Percentiles rank a stretch among this genome's conserved stretches.
phyloP scores from a whole-genome alignment of 2,113 vertebrate species.

The Probosciger aterrimus region DNA sequence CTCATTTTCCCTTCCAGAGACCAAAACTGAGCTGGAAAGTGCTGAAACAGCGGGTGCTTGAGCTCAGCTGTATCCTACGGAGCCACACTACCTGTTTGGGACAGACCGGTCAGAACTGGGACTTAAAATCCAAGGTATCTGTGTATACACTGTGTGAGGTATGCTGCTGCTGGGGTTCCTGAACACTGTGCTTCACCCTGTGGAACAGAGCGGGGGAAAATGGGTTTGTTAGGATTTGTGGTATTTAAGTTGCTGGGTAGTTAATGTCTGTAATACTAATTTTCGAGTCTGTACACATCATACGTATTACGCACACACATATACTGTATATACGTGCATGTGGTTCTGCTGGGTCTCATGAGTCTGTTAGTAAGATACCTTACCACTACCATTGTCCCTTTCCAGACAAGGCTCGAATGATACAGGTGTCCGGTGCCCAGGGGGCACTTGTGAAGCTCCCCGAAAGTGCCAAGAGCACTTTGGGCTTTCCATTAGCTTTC shows the following conservation, averaged over 20 bases:
- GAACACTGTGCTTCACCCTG: fast-evolving
- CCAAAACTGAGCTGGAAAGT: neutral
- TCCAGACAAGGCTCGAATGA: fast-evolving
- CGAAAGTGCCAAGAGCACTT: neutral
- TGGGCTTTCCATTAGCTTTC: neutral
- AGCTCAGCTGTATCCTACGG: fast-evolving
- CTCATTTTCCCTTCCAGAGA: neutral
- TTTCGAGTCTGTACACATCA: neutral
- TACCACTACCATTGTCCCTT: fast-evolving
- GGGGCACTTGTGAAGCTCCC: neutral
- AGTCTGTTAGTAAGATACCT: fast-evolving
- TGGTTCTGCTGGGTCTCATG: neutral
- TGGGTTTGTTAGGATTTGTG: neutral
- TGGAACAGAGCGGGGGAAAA: fast-evolving
- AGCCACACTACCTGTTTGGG: neutral
- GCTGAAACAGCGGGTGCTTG: neutral
- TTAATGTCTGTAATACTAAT: neutral
- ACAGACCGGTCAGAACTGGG: neutral
- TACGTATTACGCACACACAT: fast-evolving
- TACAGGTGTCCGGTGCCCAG: neutral
- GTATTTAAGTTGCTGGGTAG: neutral
- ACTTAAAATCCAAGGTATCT: fast-evolving
- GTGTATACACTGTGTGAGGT: fast-evolving
- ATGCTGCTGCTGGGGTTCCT: fast-evolving
- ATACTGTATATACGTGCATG: fast-evolving